These are phyloP conservation scores for Diplazon laetatorius DNA, from an alignment of 2,888 invertebrate species.

Conservation along the genomic window DNA sequence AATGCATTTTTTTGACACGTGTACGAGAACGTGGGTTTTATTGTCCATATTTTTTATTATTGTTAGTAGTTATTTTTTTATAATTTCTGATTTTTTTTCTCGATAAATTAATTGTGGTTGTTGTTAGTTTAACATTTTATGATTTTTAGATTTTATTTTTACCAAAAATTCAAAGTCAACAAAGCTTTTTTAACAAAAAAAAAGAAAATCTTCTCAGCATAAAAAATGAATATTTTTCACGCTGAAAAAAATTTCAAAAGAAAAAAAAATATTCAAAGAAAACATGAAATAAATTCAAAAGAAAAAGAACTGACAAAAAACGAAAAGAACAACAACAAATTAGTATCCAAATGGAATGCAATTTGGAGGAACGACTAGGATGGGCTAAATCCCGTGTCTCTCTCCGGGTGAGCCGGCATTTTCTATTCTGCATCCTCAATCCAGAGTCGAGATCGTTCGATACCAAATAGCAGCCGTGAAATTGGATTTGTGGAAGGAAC, in stretches of 20 bases:
- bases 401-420: slow-evolving; percentile 29
- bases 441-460: slow-evolving; percentile 44
- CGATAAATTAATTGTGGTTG: no score
- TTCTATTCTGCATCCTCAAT: slow-evolving; percentile 9
- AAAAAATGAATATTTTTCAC: not conserved
- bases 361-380: not conserved
- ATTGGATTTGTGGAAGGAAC: slow-evolving; percentile 62
- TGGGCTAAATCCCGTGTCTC: slow-evolving; percentile 5
- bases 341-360: slow-evolving; percentile 40
- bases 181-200: no score
- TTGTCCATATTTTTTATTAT: no score
- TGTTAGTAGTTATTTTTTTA: no score
- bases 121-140: no score
- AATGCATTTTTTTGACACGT: no score
- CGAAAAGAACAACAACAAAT: not conserved
- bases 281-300: not conserved
- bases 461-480: slow-evolving; percentile 60
- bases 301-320: not conserved
- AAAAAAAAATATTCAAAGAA: no score
- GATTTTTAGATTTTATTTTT: not conserved
- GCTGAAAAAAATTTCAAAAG: no score
- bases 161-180: not conserved
- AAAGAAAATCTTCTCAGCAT: not conserved
- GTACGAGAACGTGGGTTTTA: no score
- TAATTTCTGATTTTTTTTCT: no score